Evolutionary conservation across 2,797 vertebrate species (phyloP), one percentile per base, ranked within the genome.

Genomic region (Pelodytes ibericus): DNA sequence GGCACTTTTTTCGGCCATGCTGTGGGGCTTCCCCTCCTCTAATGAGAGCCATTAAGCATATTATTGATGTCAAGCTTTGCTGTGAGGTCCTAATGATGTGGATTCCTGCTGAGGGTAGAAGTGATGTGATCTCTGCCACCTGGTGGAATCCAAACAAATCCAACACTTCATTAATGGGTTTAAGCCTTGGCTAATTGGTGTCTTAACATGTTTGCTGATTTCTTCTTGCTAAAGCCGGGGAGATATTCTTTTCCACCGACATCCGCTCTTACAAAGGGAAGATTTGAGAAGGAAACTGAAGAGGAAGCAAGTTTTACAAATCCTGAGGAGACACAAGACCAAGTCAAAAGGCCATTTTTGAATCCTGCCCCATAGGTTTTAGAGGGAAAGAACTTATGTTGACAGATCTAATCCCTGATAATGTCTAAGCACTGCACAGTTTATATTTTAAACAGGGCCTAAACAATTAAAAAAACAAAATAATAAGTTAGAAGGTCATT

Each of bases 101-200:
- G 84, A 79, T 82, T 80, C 82, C 79, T 75, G 84, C 76, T 26
- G 64, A 74, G 77, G 74, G 77, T 83, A 82, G 33, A 81, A 7
- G 64, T 76, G 16, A 77, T 78, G 68, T 82, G 83, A 87, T 81
- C 74, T 68, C 80, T 74, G 68, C 84, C 85, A 85, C 81, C 69
- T 82, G 81, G 82, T 71, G 75, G 83, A 85, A 83, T 86, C 70
- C 70, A 80, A 75, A 77, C 22, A 53, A 74, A 82, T 39, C 74
- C 47, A 15, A 70, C 26, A 72, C 81, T 84, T 83, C 76, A 69
- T 82, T 85, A 83, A 86, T 84, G 86, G 82, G 75, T 84, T 86
- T 86, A n/a, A 86, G 84, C 83, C 86, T 87, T 84, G 82, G 77
- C 81, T 87, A 88, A 85, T 82, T 88, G 81, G 82, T 75, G 81